Evolutionary conservation across 2,113 vertebrate species (phyloP), one percentile per base, ranked within the genome.

Genomic region (Erpornis zantholeuca): DNA sequence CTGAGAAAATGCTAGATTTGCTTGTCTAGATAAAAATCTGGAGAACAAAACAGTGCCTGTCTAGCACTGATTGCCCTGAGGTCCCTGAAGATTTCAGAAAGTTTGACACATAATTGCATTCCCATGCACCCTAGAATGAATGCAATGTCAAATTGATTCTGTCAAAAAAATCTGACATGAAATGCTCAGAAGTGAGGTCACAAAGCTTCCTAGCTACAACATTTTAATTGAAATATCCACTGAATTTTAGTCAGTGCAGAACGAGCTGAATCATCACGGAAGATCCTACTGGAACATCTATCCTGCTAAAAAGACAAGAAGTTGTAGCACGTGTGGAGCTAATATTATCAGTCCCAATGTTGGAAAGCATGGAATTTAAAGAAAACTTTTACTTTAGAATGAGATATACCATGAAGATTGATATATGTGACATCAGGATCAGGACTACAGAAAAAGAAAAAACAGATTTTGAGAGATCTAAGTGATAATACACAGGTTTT

Each of bases 51-150:
- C 15, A 40, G 47, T 78, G 21, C 16, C 71, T 69, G 28, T 69
- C 49, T 72, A 42, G 50, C 19, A 65, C 14, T 57, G 57, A 79
- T 53, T 71, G n/a, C 56, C 36, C 60, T 10, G 25, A 75, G 92
- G 92, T 94, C 66, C 82, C 89, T 80, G 66, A 88, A 66, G 86
- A 92, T 84, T 95, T 96, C 94, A 94, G 81, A 83, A 90, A 82
- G 80, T 88, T 85, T 82, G 93, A 94, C 89, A 96, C 7, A 27
- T 89, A 95, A 97, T 95, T 97, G 70, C 49, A 96, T 96, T 92
- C 81, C 50, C 35, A 86, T 36, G 70, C 61, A 57, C 69, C 85
- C 91, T 60, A 94, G 52, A 84, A 92, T 36, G 56, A 92, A 80
- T 44, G 56, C 10, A 59, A 25, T 35, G 80, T 76, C 80, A 85